phyloP scores from a whole-genome alignment of 92 coral and sea anemone genomes.

The Siderastrea siderea region DNA sequence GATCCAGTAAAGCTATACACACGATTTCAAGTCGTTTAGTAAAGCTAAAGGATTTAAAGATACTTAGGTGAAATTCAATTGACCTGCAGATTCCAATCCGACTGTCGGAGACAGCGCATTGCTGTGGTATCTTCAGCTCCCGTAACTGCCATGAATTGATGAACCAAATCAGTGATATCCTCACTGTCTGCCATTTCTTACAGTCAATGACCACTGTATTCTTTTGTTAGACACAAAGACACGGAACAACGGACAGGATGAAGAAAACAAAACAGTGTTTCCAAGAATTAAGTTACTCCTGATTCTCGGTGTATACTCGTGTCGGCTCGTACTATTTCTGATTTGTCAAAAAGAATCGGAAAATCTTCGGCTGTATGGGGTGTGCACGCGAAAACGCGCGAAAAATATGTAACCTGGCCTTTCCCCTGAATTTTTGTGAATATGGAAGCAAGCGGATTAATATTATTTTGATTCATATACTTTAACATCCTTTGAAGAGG shows the following conservation, averaged over 20 bases:
- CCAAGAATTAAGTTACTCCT: not conserved
- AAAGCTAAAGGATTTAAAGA: no score
- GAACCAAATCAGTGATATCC: conserved; percentile 30
- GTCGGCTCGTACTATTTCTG: not conserved
- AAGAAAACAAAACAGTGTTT: not conserved
- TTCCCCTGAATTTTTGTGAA: not conserved
- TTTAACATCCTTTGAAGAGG: no score
- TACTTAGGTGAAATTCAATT: no score
- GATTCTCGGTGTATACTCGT: not conserved
- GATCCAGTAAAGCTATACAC: no score
- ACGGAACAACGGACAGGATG: no score
- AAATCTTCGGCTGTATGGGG: not conserved
- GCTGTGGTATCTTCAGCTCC: conserved; percentile 57
- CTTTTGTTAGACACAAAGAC: no score
- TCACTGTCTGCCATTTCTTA: conserved; percentile 4
- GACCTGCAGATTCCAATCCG: conserved; percentile 51
- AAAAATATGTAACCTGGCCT: conserved; percentile 32
- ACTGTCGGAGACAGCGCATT: conserved; percentile 38
- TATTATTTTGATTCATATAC: no score
- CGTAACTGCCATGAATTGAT: conserved; percentile 42
- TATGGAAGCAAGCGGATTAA: not conserved
- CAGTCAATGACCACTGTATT: not conserved
- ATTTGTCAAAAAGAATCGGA: conserved; percentile 2
- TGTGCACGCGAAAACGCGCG: not conserved
- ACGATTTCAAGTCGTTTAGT: no score